phyloP scores from a whole-genome alignment of 1,140 invertebrate genomes.

The Oryzaephilus surinamensis region DNA sequence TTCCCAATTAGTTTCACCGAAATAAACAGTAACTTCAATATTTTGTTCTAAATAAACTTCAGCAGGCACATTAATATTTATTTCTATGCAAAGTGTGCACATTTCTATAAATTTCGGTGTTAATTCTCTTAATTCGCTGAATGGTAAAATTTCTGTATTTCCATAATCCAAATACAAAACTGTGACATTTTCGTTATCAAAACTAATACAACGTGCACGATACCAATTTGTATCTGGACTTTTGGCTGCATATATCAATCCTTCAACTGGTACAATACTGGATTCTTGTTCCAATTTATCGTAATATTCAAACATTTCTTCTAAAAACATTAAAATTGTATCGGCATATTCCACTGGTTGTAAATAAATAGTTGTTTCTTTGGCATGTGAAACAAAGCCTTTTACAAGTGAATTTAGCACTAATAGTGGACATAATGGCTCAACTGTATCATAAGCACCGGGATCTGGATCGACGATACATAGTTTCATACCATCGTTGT shows the following conservation, averaged over 20 bases:
- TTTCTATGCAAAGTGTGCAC: constrained; percentile 20
- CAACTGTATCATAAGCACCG: constrained; percentile 39
- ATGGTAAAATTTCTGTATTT: constrained; percentile 50
- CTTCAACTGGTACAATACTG: constrained; percentile 31
- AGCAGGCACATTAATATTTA: constrained; percentile 9
- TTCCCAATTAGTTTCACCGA: not conserved
- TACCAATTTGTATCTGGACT: constrained; percentile 57
- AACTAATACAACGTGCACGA: constrained; percentile 44
- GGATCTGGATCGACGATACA: constrained; percentile 40
- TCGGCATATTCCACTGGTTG: constrained; percentile 41
- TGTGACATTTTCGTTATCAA: constrained; percentile 38
- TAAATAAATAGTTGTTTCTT: constrained; percentile 46
- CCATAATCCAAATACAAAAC: constrained; percentile 70
- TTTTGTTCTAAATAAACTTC: not conserved
- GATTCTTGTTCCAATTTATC: constrained; percentile 36
- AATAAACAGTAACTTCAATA: not conserved
- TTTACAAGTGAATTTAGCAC: constrained; percentile 42
- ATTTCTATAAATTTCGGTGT: constrained; percentile 18
- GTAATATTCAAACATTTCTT: constrained; percentile 48
- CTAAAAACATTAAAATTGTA: constrained; percentile 37
- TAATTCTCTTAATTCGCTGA: constrained; percentile 19
- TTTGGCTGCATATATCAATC: constrained; percentile 47
- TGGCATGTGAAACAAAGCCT: constrained; percentile 39
- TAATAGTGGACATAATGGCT: constrained; percentile 43
- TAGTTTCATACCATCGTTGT: constrained; percentile 44